A percentile compares a stretch with the other conserved stretches of the same genome.
These are phyloP conservation scores for Patella depressa DNA, from an alignment of 2,888 invertebrate species.

Conservation along the genomic window DNA sequence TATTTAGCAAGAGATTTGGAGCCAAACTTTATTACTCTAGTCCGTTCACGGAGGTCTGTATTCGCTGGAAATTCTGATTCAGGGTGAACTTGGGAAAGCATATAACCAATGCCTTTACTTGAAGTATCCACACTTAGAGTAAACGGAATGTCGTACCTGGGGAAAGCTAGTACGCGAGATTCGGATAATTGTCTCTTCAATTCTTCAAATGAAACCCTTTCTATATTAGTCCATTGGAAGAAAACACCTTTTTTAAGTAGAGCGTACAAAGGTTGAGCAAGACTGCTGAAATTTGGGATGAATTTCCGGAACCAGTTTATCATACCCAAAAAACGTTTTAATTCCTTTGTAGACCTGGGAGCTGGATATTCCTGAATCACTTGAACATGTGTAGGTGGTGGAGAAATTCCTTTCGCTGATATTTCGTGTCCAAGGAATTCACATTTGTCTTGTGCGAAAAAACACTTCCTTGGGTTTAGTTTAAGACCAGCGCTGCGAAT, in stretches of 20 bases:
- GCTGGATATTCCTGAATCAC: conserved; percentile 18
- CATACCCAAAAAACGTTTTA: too few species aligned
- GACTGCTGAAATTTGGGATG: conserved; percentile 26
- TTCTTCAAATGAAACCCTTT: too few species aligned
- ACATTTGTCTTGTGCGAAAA: conserved; percentile 21
- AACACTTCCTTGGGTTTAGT: conserved; percentile 32
- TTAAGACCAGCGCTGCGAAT: conserved; percentile 24
- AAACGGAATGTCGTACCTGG: conserved; percentile 23
- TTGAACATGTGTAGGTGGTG: conserved; percentile 14
- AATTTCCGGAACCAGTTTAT: conserved; percentile 24
- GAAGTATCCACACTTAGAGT: conserved; percentile 24
- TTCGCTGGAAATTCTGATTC: not conserved
- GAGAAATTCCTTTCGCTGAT: conserved; percentile 21
- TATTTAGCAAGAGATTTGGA: not conserved
- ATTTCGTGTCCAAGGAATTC: conserved; percentile 29
- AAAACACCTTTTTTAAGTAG: conserved; percentile 13
- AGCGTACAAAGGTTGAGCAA: conserved; percentile 17
- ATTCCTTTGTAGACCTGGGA: too few species aligned
- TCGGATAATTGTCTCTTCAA: conserved; percentile 5
- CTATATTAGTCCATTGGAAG: too few species aligned
- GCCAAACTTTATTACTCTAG: not conserved
- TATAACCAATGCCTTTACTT: conserved; percentile 16
- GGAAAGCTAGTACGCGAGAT: conserved; percentile 24
- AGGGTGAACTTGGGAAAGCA: conserved; percentile 8
- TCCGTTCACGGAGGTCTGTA: too few species aligned